Base-by-base conservation (phyloP, 1,140 invertebrate genomes). In the Antheraea mylitta region DNA sequence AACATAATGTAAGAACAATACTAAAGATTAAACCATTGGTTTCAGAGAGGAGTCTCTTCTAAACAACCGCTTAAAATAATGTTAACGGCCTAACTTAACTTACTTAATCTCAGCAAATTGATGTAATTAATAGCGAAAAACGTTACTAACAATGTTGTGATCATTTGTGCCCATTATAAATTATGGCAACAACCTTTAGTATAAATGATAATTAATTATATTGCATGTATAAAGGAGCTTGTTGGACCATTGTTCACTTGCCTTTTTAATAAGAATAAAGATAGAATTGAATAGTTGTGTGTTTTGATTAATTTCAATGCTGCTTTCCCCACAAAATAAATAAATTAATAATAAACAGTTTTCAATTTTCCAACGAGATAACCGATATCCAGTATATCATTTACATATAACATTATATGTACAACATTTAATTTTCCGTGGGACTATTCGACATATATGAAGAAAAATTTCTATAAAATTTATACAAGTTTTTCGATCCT, bases 161-260 rank as follows among this genome's bases (percentile, higher is more conserved):
- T 78, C 83, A 73, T 86, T 75, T 70, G 76, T 82, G 86, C 83
- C 88, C 84, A 82, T 77, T 79, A 76, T 81, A 76, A 70, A 77
- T 73, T 75, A 72, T 64, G 68, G 72, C 64, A 37, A 77, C 70
- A 81, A 73, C 87, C 88, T 83, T 78, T 87, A 89, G 85, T 77
- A 68, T 83, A 82, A 90, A 88, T 86, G 82, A 87, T 87, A 88
- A 78, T 86, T 79, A 83, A 89, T 80, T 86, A 85, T 84, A 84
- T 75, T 73, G 80, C 75, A 76, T 73, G 63, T 90, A 89, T 82
- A 78, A 81, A 81, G 77, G 86, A 89, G 85, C 85, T 87, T 87
- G 89, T 84, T 89, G 89, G 83, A 91, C 86, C 87, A 87, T 87
- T 91, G 87, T 91, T 89, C 89, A 90, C 89, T 80, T 82, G 87